Evolutionary conservation across 2,113 vertebrate genomes (phyloP), one percentile per base, ranked within the genome.

Genomic region (Seriola aureovittata): DNA sequence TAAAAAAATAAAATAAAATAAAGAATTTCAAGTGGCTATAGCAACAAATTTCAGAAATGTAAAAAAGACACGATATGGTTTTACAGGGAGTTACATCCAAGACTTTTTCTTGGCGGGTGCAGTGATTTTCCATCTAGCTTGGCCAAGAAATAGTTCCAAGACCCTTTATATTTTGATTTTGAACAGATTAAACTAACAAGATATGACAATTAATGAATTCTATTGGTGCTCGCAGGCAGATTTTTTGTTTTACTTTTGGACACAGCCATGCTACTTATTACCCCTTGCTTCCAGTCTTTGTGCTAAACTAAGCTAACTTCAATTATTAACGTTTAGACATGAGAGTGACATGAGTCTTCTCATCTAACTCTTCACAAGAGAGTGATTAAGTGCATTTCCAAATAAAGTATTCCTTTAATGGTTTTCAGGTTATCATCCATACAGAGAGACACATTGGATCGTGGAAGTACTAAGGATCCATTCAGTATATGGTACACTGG

Each of bases 401-500:
- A 1, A 50, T 50, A 17, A 50, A 50, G 7, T 19, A 19, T 54
- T 54, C 19, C 21, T 11, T 54, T 54, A 10, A n/a, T n/a, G 52
- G 21, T 2, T 21, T 23, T 54, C 21, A 44, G 10, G 11, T 60
- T 60, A 14, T 23, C n/a, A 58, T 29, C 5, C 2, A 25, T 23
- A 32, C 42, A 52, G 11, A 81, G 11, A 81, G 4, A 81, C 32
- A 78, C 38, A 59, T n/a, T 40, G 16, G 8, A 34, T 34, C 34
- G 19, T 68, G n/a, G n/a, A 52, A 58, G 32, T 16, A 46, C 21
- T 9, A 12, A 8, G 17, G 3, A 14, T 57, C 13, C 32, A 69
- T 34, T 78, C 8, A 14, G 29, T 36, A 40, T 13, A 54, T 38
- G 14, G 52, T 48, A 19, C 48, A 8, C 63, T 55, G 36, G 8